phyloP scores from a whole-genome alignment of 2,888 invertebrate species.

The Chrysopilus asiliformis region DNA sequence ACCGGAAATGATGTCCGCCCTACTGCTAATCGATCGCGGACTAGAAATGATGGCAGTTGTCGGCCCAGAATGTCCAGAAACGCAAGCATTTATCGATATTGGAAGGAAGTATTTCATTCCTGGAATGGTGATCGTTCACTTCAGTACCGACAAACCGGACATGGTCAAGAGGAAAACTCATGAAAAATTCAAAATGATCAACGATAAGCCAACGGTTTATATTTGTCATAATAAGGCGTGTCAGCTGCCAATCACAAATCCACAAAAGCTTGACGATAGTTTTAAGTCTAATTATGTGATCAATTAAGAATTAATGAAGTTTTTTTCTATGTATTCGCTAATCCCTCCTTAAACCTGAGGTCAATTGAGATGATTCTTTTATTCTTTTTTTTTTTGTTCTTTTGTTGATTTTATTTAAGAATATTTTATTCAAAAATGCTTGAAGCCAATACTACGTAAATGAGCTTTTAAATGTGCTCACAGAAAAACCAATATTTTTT shows the following conservation, averaged over 20 bases:
- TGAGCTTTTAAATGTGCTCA: no score
- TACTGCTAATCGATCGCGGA: conserved; percentile 28
- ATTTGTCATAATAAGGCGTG: conserved; percentile 34
- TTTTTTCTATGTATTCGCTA: no score
- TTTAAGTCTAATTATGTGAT: conserved; percentile 25
- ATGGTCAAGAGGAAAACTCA: conserved; percentile 25
- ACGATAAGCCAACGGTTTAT: conserved; percentile 32
- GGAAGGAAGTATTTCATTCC: conserved; percentile 33
- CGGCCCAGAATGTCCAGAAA: conserved; percentile 29
- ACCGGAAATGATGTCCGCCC: conserved; percentile 34
- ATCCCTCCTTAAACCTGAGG: no score
- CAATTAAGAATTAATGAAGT: no score
- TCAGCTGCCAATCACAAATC: conserved; percentile 33
- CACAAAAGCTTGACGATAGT: conserved; percentile 26
- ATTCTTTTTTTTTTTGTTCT: no score
- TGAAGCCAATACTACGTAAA: no score
- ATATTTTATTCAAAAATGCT: no score
- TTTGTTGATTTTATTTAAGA: no score
- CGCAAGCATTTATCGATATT: conserved; percentile 27
- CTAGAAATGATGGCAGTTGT: conserved; percentile 33
- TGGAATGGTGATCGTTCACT: conserved; percentile 31
- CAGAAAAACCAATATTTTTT: no score
- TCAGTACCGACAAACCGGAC: conserved; percentile 22
- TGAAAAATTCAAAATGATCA: conserved; percentile 32
- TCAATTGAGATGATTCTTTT: no score